Percentiles rank a stretch among this genome's conserved stretches.
These are phyloP conservation scores for Odontocolon sp. DNA, from an alignment of 2,888 invertebrate genomes.

Conservation along the genomic window DNA sequence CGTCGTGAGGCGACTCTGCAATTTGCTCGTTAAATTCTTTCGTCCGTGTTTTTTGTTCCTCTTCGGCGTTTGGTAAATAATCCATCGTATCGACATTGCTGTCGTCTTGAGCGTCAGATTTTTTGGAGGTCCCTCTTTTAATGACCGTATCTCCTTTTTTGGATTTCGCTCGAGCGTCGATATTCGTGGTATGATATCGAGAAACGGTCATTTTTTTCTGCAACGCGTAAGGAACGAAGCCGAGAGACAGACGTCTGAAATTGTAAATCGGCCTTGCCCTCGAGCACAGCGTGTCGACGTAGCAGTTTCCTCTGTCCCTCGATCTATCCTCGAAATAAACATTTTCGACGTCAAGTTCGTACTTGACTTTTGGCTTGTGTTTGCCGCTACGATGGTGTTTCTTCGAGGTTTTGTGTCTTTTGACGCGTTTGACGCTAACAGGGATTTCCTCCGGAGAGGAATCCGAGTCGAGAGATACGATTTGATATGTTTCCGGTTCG, in stretches of 20 bases:
- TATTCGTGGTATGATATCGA: slow-evolving; percentile 70
- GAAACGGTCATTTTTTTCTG: slow-evolving; percentile 57
- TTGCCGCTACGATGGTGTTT: slow-evolving; percentile 64
- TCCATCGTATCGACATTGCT: not conserved
- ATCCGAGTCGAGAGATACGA: slow-evolving; percentile 15
- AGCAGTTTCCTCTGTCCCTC: slow-evolving; percentile 83
- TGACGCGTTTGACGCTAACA: slow-evolving; percentile 34
- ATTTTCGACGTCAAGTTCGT: slow-evolving; percentile 69
- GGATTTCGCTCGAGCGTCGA: slow-evolving; percentile 63
- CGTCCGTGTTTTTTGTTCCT: slow-evolving; percentile 82
- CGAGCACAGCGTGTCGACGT: slow-evolving; percentile 84
- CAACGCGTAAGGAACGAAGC: slow-evolving; percentile 63
- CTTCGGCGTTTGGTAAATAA: slow-evolving; percentile 78
- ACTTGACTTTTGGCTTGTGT: slow-evolving; percentile 58
- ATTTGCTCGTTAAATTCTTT: slow-evolving; percentile 83
- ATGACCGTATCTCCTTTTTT: slow-evolving; percentile 75
- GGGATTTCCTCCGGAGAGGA: slow-evolving; percentile 19
- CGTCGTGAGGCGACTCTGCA: slow-evolving; percentile 81
- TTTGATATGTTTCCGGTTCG: slow-evolving; percentile 33
- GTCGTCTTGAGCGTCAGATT: not conserved
- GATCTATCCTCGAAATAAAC: slow-evolving; percentile 85
- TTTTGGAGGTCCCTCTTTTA: slow-evolving; percentile 40
- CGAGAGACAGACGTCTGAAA: slow-evolving; percentile 58
- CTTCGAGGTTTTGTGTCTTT: slow-evolving; percentile 70
- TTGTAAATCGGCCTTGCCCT: slow-evolving; percentile 85